A percentile compares a stretch with the other conserved stretches of the same genome.
phyloP scores from a whole-genome alignment of 2,888 invertebrate species.

The Marasmarcha lunaedactyla region DNA sequence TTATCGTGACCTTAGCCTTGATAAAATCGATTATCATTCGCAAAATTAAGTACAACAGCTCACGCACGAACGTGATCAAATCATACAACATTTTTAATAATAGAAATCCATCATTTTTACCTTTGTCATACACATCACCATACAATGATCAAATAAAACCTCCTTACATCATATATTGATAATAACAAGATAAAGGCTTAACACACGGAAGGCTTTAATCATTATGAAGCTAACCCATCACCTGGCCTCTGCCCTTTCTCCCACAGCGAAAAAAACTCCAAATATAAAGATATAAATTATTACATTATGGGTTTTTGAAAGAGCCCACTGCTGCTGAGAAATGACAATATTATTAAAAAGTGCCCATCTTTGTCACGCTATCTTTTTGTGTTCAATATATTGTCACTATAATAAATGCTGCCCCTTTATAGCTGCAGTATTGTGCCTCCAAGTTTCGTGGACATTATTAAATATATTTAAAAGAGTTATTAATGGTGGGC shows the following conservation, averaged over 20 bases:
- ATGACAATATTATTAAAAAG: slow-evolving; percentile 72
- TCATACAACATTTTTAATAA: too few relatives aligned
- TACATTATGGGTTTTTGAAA: slow-evolving; percentile 69
- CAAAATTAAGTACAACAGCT: too few relatives aligned
- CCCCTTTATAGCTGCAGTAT: slow-evolving; percentile 62
- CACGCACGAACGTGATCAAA: too few relatives aligned
- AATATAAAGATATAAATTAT: slow-evolving; percentile 69
- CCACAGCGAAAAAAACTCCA: slow-evolving; percentile 55
- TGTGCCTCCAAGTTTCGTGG: slow-evolving; percentile 63
- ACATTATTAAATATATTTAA: slow-evolving; percentile 71
- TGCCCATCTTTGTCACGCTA: slow-evolving; percentile 68
- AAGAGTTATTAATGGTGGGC: slow-evolving; percentile 70
- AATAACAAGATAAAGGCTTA: slow-evolving; percentile 16
- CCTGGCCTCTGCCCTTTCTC: slow-evolving; percentile 52
- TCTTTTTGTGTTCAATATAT: slow-evolving; percentile 70
- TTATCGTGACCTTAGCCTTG: too few relatives aligned
- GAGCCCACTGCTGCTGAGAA: slow-evolving; percentile 71
- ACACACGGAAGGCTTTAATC: slow-evolving; percentile 12
- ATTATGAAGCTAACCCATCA: slow-evolving; percentile 52
- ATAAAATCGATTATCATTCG: too few relatives aligned
- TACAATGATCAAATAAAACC: too few relatives aligned
- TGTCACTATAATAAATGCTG: slow-evolving; percentile 70
- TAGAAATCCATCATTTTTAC: too few relatives aligned
- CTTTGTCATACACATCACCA: too few relatives aligned
- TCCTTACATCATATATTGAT: too few relatives aligned